Percentiles rank a stretch among this genome's conserved stretches.
phyloP scores from a whole-genome alignment of 2,113 vertebrate species.

The Crotalus horridus region DNA sequence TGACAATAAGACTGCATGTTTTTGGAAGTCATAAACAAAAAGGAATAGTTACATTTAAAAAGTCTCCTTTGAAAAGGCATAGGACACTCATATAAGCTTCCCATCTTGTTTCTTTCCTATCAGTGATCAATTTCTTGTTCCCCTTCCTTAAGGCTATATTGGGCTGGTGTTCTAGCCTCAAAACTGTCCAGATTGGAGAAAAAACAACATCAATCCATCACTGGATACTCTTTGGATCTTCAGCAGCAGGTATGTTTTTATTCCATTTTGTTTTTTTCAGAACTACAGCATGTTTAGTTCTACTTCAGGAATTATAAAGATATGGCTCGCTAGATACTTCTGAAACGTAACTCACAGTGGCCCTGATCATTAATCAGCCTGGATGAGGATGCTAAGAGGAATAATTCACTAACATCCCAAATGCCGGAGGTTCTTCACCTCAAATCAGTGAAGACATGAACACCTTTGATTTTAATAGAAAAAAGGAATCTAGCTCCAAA shows the following conservation, averaged over 20 bases:
- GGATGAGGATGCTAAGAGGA: background rate
- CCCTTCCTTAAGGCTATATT: background rate
- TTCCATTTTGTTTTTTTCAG: background rate
- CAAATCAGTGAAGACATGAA: background rate
- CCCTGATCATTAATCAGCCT: background rate
- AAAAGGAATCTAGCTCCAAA: background rate
- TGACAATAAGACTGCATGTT: background rate
- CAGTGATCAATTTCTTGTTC: background rate
- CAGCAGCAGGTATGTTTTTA: background rate
- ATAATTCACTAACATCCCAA: background rate
- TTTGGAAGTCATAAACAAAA: background rate
- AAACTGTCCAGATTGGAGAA: background rate
- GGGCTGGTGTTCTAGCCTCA: background rate
- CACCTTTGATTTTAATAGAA: background rate
- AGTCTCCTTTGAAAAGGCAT: background rate
- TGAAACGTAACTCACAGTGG: background rate
- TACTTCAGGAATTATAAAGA: background rate
- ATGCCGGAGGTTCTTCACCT: background rate
- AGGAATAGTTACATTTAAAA: background rate
- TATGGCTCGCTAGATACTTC: background rate
- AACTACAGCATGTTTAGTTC: background rate
- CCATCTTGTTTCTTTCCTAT: background rate
- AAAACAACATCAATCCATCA: background rate
- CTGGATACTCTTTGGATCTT: background rate
- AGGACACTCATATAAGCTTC: background rate